A percentile compares a stretch with the other conserved stretches of the same genome.
Evolutionary conservation across 2,797 vertebrate genomes (phyloP).

Genomic region (Megalops cyprinoides): DNA sequence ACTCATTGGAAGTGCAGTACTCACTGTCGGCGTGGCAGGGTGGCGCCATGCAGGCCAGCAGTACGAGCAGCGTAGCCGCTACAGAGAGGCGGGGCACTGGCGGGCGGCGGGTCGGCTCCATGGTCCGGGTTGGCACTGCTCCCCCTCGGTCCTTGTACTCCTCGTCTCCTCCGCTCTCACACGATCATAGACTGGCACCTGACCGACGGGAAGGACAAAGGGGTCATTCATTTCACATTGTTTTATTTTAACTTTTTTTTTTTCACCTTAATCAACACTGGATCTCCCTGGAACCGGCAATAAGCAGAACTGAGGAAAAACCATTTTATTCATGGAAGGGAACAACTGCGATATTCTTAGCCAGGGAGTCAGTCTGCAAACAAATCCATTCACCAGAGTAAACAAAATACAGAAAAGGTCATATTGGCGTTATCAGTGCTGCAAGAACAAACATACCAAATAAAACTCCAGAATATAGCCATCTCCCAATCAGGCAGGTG

Average conservation of each 20-base stretch:
- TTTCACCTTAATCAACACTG: not conserved
- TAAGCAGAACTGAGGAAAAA: no score
- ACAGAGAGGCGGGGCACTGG: constrained; percentile 42
- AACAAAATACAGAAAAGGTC: not conserved
- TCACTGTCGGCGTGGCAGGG: constrained; percentile 81
- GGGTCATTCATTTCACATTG: not conserved
- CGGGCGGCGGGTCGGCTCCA: constrained; percentile 75
- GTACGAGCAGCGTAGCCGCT: constrained; percentile 59
- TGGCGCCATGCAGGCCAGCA: constrained; percentile 71
- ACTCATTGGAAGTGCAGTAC: no score
- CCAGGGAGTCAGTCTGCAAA: no score
- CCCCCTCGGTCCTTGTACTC: constrained; percentile 64
- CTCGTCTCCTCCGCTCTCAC: constrained; percentile 57
- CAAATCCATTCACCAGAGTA: no score
- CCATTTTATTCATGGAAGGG: no score
- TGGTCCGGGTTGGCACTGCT: constrained; percentile 70
- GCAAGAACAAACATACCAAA: not conserved
- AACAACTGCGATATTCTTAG: no score
- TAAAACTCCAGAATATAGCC: not conserved
- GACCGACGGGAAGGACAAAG: not conserved
- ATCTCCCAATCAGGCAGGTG: not conserved
- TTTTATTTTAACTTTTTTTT: not conserved
- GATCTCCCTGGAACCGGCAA: no score
- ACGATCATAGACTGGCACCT: constrained; percentile 63
- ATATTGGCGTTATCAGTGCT: not conserved